Evolutionary conservation across 2,113 vertebrate species (phyloP), one percentile per base, ranked within the genome.

Genomic region (Brachyhypopomus gauderio): DNA sequence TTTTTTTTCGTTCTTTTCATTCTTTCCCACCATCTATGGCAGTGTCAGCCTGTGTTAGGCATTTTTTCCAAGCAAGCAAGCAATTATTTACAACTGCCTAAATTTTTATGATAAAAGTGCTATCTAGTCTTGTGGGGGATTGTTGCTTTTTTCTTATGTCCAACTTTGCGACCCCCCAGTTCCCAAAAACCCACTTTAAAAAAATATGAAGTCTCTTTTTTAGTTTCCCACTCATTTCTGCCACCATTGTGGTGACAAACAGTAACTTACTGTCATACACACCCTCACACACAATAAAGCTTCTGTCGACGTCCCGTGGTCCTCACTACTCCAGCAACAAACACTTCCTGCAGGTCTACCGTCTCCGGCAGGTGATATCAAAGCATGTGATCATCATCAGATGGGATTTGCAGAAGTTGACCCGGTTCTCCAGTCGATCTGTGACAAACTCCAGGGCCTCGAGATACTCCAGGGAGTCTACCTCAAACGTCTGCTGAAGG

Each of bases 321-420:
- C 70, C 0, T 72, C 62, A 38, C 25, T 52, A 36, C 66, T 80
- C 36, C 56, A 12, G 22, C 9, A 52, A 52, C 12, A 56, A 71
- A 14, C 41, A 3, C 41, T 55, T 56, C 41, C 64, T 45, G 87
- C 84, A 27, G 25, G 9, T 90, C 93, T 95, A 98, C 81, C 96
- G 94, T 66, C 95, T 93, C 83, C 95, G 92, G 72, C 95, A 97
- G 72, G 97, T 97, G 89, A 98, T 92, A 83, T 99, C 98, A 4
- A 99, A 99, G 91, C 98, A 99, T 83, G 98, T 99, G 89, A 99
- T 94, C 97, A 99, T 98, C 98, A 99, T 99, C 81, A 99, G 97
- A 86, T 98, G 97, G 55, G 97, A 96, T 93, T 99, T 99, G 93
- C 97, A 99, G 94, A 98, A 99, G 91, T 99, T 98, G 82, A 99